Base-by-base conservation (phyloP, 2,113 vertebrate species). In the Prunella fulvescens region DNA sequence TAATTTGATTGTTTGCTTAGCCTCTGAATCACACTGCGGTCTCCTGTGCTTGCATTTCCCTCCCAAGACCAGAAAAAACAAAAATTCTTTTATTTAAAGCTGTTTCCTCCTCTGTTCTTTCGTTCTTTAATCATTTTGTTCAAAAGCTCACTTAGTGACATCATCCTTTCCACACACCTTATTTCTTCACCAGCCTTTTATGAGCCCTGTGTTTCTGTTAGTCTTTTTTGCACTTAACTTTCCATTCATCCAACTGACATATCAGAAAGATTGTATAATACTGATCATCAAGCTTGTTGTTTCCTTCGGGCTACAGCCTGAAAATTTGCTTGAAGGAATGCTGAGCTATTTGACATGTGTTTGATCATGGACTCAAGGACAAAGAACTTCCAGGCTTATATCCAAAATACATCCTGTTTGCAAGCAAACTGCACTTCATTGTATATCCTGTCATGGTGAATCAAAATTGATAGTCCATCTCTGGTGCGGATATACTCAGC, bases 401-500 rank as follows among this genome's bases (percentile, higher is more conserved):
- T 91, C 61, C 93, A 89, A 92, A 85, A 20, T 91, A 18, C 31
- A 69, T 79, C 86, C 48, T 91, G 82, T 94, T 94, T 94, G 57
- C 50, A 70, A 81, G 74, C 15, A 79, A 90, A 86, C 61, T 70
- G 39, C 19, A 39, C 88, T 88, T 69, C 83, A 47, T 39, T 73
- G 62, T 81, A 58, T 90, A 60, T 84, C 56, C 42, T 81, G 56
- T 86, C 86, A 89, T 12, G 50, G 65, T 85, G 69, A 80, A 91
- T 93, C 81, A 95, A 86, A 91, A 93, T 31, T 85, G 74, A 93
- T 87, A 92, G 69, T 81, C 71, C 57, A 65, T 84, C 84, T 83
- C 69, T 73, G 42, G 53, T 50, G 66, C 2, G 3, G 54, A 71
- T 90, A 77, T 50, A 79, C 66, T 79, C 82, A 54, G 47, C 44